These are phyloP conservation scores for Arenaria interpres DNA, from an alignment of 2,113 vertebrate species.

Conservation along the genomic window DNA sequence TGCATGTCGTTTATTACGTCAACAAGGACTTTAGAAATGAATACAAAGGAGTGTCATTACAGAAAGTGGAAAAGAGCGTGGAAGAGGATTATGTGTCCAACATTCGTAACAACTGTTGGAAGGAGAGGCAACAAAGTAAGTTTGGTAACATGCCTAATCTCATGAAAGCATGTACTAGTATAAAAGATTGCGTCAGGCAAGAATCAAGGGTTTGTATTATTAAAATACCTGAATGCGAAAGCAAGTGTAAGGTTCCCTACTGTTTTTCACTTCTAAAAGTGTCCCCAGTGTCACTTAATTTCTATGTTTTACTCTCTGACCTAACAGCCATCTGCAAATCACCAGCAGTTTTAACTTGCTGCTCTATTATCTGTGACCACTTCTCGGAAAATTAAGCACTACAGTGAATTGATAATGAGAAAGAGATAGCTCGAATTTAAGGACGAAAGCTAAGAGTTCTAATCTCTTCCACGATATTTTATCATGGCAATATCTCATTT, in stretches of 20 bases:
- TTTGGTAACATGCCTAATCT: constrained; percentile 3
- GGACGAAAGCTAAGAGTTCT: not conserved
- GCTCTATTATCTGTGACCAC: not conserved
- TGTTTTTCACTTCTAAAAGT: not conserved
- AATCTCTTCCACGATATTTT: not conserved
- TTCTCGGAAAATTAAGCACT: not conserved
- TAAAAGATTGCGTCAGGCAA: not conserved
- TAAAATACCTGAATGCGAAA: not conserved
- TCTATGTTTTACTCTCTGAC: not conserved
- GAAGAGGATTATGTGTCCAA: constrained; percentile 97
- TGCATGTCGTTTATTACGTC: constrained; percentile 90
- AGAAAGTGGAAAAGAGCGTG: constrained; percentile 94
- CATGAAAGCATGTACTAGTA: not conserved
- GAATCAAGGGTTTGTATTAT: not conserved
- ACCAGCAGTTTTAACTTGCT: not conserved
- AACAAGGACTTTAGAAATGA: constrained; percentile 94
- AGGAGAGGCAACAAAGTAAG: constrained; percentile 96
- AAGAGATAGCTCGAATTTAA: not conserved
- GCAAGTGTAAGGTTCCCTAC: not conserved
- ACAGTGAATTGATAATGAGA: not conserved
- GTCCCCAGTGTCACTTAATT: not conserved
- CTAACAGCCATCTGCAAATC: not conserved
- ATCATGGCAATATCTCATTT: not conserved
- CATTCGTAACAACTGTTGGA: constrained; percentile 97
- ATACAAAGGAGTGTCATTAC: constrained; percentile 87